Evolutionary conservation across 2,797 vertebrate species (phyloP), one percentile per base, ranked within the genome.

Genomic region (Lutjanus argentimaculatus): DNA sequence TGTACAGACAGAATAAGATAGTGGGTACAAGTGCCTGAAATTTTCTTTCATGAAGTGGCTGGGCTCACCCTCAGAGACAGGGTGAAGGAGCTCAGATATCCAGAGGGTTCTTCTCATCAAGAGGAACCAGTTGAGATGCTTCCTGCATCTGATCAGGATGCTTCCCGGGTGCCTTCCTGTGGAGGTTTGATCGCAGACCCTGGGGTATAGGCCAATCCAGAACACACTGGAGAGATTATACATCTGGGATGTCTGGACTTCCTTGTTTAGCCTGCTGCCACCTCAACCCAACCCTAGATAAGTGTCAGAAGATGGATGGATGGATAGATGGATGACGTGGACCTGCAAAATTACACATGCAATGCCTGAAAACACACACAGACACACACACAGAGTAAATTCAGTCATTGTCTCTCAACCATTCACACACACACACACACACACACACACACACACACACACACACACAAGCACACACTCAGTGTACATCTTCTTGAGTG

Each of bases 401-500:
- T 57, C 56, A 71, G 75, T 74, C 9, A 21, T 19, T 72, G 25
- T 30, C 45, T 65, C 14, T 63, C 45, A 63, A 3, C 17, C 55
- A 65, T 12, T 49, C 9, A 49, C 43, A 72, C 67, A 52, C 56
- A 67, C 14, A 56, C 2, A 51, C 9, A 11, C 46, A 48, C n/a
- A 48, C 42, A 66, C 4, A 51, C 36, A 67, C n/a, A 57, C 25
- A 56, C 48, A 57, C 61, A 52, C 13, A 11, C 42, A 66, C 30
- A 73, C 74, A 67, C 81, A 72, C 25, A 4, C 12, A n/a, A 4
- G 6, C 42, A 40, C 76, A 43, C 76, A 75, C 30, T 75, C 68
- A 71, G 63, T 52, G 71, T 81, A 64, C 56, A 80, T 84, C 82
- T 80, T 46, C 77, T 65, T 21, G 53, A 67, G 82, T 82, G 82